phyloP scores from a whole-genome alignment of 2,888 invertebrate species.

The Ischnura elegans region DNA sequence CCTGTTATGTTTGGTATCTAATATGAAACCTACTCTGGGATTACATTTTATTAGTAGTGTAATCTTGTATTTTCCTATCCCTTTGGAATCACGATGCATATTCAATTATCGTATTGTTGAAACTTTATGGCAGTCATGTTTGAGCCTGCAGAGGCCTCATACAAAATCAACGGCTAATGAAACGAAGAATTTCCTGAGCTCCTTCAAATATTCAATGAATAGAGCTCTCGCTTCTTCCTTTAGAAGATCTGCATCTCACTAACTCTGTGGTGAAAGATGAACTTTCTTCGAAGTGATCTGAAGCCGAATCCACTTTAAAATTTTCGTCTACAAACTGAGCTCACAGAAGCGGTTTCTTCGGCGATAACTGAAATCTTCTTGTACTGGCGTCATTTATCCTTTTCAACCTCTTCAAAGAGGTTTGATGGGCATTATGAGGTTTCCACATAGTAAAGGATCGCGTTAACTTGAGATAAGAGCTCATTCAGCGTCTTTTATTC shows the following conservation, averaged over 20 bases:
- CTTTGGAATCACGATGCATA: no score
- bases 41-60: no score
- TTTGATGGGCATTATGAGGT: background rate
- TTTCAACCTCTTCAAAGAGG: background rate
- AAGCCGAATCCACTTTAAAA: background rate
- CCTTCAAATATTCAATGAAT: background rate
- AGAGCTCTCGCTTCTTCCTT: background rate
- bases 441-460: background rate
- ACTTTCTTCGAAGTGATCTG: background rate
- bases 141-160: no score
- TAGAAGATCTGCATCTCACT: background rate
- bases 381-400: background rate
- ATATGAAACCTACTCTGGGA: no score
- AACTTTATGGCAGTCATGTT: no score
- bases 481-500: background rate
- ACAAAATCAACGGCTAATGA: no score
- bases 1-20: no score
- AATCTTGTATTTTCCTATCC: no score
- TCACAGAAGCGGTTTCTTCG: background rate
- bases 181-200: no score
- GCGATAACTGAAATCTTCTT: background rate
- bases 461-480: background rate
- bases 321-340: background rate
- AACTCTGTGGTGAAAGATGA: background rate
- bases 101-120: no score